Percentiles rank a stretch among this genome's conserved stretches.
These are phyloP conservation scores for Conistra vaccinii DNA, from an alignment of 2,888 invertebrate genomes.

Conservation along the genomic window DNA sequence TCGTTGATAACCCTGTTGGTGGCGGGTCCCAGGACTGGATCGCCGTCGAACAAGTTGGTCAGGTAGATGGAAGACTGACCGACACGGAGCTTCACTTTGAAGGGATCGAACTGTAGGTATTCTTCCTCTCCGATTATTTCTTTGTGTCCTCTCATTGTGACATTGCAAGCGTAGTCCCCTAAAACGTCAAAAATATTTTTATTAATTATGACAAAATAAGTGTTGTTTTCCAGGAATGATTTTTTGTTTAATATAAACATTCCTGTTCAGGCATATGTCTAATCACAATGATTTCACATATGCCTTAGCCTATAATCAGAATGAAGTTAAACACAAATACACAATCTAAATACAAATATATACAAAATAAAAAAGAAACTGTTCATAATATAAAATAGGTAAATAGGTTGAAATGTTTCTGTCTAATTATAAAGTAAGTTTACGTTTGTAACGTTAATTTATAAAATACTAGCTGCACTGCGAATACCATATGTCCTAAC, in stretches of 20 bases:
- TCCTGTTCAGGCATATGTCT: no score
- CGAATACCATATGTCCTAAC: no score
- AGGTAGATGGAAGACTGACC: constrained; percentile 91
- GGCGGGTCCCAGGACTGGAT: constrained; percentile 92
- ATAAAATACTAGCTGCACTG: neutral
- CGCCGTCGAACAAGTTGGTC: constrained; percentile 93
- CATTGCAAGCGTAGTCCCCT: constrained; percentile 93
- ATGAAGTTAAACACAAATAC: neutral
- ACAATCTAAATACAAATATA: neutral
- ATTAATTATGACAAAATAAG: neutral
- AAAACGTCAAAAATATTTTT: constrained; percentile 65
- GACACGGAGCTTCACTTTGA: constrained; percentile 91
- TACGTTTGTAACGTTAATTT: neutral
- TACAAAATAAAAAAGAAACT: no score
- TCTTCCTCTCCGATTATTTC: constrained; percentile 90
- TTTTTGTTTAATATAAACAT: no score
- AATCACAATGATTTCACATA: no score
- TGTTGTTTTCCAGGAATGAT: neutral
- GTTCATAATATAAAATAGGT: no score
- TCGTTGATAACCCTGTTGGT: constrained; percentile 93
- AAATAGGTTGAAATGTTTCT: neutral
- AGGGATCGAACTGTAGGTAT: constrained; percentile 92
- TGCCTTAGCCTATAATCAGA: neutral
- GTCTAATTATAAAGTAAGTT: neutral
- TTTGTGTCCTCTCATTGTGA: constrained; percentile 91